These are phyloP conservation scores for Flexamia atlantica DNA, from an alignment of 2,888 invertebrate genomes.

Conservation along the genomic window DNA sequence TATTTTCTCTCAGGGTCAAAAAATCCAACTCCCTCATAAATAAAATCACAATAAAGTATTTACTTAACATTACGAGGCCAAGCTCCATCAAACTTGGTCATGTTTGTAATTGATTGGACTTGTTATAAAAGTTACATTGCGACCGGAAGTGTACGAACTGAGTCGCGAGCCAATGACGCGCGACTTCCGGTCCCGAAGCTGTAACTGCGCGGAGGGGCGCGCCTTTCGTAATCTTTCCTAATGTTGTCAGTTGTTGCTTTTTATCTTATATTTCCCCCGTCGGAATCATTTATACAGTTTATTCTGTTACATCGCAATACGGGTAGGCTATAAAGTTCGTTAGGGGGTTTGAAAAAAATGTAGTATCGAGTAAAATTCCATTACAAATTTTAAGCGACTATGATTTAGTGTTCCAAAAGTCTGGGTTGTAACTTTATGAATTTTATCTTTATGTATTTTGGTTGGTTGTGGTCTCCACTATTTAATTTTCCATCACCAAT, in stretches of 20 bases:
- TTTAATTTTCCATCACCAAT: too few species aligned
- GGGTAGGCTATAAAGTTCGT: too few species aligned
- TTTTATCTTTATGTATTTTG: too few species aligned
- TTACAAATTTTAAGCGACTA: neutral
- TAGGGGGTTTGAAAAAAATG: too few species aligned
- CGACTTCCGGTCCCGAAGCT: neutral
- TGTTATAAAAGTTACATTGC: neutral
- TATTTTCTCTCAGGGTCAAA: too few species aligned
- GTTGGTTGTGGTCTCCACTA: too few species aligned
- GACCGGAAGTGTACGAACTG: conserved; percentile 2
- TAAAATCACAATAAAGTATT: neutral
- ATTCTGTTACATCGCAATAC: too few species aligned
- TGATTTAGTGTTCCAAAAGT: too few species aligned
- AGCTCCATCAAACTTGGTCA: neutral
- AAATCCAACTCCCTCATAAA: too few species aligned
- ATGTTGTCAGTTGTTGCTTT: neutral
- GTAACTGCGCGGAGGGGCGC: conserved; percentile 10
- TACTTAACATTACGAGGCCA: neutral
- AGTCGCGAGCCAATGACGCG: neutral
- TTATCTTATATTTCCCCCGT: neutral
- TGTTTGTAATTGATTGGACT: neutral
- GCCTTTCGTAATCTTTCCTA: neutral
- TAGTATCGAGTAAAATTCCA: too few species aligned
- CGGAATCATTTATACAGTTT: too few species aligned
- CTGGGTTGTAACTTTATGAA: too few species aligned